These are phyloP conservation scores for Conistra vaccinii DNA, from an alignment of 2,888 invertebrate genomes.

Conservation along the genomic window DNA sequence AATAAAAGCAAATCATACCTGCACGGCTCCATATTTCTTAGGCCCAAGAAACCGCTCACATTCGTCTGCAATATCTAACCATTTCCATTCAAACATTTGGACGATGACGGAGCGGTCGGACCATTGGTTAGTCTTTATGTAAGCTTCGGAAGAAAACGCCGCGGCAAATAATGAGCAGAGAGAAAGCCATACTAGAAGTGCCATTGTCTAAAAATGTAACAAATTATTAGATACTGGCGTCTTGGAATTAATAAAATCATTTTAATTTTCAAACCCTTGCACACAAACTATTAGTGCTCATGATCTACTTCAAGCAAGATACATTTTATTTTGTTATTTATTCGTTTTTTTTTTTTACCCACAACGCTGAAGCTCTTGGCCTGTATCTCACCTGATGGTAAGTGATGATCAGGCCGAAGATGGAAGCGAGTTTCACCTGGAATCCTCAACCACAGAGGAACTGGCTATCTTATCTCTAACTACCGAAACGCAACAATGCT, in stretches of 20 bases:
- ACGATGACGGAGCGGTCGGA: conserved; percentile 92
- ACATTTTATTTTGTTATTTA: not conserved
- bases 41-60: conserved; percentile 94
- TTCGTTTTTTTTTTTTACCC: no score
- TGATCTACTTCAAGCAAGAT: not conserved
- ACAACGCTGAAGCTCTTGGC: no score
- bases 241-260: not conserved
- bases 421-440: no score
- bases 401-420: no score
- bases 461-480: no score
- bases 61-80: conserved; percentile 94
- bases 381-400: no score
- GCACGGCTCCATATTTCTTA: conserved; percentile 93
- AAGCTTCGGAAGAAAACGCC: conserved; percentile 19
- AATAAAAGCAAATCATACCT: conserved; percentile 84
- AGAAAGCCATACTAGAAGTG: conserved; percentile 20
- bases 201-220: conserved; percentile 46
- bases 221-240: not conserved
- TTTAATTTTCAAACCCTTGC: not conserved
- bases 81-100: conserved; percentile 96
- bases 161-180: conserved; percentile 34
- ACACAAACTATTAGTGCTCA: not conserved
- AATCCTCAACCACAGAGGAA: no score
- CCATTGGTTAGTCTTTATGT: conserved; percentile 82
- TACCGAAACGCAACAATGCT: no score